phyloP scores from a whole-genome alignment of 92 coral and sea anemone genomes.

The Actinernus sp. region DNA sequence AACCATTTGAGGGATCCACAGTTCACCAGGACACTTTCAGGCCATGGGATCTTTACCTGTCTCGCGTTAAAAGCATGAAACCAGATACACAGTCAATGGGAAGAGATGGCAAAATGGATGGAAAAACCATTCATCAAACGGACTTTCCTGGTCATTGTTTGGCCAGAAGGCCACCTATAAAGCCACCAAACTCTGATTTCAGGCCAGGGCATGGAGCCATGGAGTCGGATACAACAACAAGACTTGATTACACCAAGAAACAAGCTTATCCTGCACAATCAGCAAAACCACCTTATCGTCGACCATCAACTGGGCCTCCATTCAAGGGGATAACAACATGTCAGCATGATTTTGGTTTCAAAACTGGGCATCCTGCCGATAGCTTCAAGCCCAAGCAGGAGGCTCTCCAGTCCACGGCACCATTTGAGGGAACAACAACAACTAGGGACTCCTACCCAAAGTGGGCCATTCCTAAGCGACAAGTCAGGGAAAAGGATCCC shows the following conservation, averaged over 20 bases:
- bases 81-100: constrained; percentile 75
- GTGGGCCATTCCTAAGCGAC: constrained; percentile 89
- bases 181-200: constrained; percentile 87
- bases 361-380: constrained; percentile 88
- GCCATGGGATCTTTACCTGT: constrained; percentile 88
- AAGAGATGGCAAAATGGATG: constrained; percentile 88
- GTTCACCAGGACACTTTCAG: constrained; percentile 95
- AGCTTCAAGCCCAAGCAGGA: constrained; percentile 93
- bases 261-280: constrained; percentile 82
- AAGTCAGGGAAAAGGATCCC: constrained; percentile 69
- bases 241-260: constrained; percentile 94
- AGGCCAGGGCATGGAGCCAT: constrained; percentile 79
- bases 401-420: constrained; percentile 79
- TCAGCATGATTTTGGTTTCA: constrained; percentile 86
- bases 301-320: constrained; percentile 83
- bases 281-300: constrained; percentile 81
- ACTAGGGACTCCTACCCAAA: constrained; percentile 78
- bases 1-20: constrained; percentile 89
- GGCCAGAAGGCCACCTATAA: constrained; percentile 80
- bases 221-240: constrained; percentile 96
- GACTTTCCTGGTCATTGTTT: constrained; percentile 95
- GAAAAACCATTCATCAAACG: constrained; percentile 88
- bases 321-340: constrained; percentile 91
- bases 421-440: constrained; percentile 93
- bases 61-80: constrained; percentile 84